Evolutionary conservation across 1,140 invertebrate species (phyloP).

Genomic region (Maconellicoccus hirsutus): DNA sequence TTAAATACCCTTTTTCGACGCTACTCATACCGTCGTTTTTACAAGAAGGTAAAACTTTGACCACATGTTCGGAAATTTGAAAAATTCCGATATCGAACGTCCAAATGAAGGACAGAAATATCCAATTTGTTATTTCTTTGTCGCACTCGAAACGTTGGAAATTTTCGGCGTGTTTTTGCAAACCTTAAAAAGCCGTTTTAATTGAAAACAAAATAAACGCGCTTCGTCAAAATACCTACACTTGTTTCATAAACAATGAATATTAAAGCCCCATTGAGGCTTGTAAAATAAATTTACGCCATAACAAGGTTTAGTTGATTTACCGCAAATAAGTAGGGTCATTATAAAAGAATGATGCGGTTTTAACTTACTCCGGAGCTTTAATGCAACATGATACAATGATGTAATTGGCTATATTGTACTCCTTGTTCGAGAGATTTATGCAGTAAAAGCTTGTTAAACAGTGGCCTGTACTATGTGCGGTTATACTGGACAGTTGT

Average conservation of each 20-base stretch:
- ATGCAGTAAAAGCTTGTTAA: neutral
- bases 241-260: neutral
- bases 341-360: constrained; percentile 9
- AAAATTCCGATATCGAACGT: no score
- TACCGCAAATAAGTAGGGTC: constrained; percentile 2
- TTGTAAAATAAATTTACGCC: neutral
- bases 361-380: neutral
- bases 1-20: neutral
- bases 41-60: neutral
- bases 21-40: neutral
- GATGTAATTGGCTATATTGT: neutral
- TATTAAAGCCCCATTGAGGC: neutral
- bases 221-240: no score
- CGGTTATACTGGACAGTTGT: neutral
- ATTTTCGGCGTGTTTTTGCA: no score
- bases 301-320: neutral
- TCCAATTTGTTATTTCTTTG: no score
- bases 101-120: no score
- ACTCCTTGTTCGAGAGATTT: neutral
- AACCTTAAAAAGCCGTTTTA: no score
- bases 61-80: neutral
- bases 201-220: no score
- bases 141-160: no score
- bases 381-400: constrained; percentile 9
- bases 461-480: neutral